Percentiles rank a stretch among this genome's conserved stretches.
These are phyloP conservation scores for Callyntrura sp. DNA, from an alignment of 2,888 invertebrate species.

Conservation along the genomic window DNA sequence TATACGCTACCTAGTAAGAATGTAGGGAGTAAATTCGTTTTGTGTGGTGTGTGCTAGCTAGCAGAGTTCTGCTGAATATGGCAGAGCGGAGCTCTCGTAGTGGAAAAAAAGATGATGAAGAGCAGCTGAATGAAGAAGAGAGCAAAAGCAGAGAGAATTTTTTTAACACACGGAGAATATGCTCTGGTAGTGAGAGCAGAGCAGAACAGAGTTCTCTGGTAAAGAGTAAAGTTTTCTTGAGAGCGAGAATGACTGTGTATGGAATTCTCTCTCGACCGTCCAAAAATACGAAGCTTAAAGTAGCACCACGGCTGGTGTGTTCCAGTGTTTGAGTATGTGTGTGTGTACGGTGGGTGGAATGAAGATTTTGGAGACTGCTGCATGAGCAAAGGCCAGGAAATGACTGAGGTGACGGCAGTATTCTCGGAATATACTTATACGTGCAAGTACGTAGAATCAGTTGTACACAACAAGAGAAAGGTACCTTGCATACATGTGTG, in stretches of 20 bases:
- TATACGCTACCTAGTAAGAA: too few relatives aligned
- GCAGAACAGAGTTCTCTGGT: neutral
- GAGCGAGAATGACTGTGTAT: too few relatives aligned
- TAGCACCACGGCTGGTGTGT: too few relatives aligned
- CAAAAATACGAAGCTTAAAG: too few relatives aligned
- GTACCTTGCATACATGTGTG: neutral
- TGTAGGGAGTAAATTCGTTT: neutral
- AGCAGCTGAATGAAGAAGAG: constrained; percentile 24
- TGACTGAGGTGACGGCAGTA: constrained; percentile 66
- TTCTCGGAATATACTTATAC: constrained; percentile 63
- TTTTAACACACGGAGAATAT: too few relatives aligned
- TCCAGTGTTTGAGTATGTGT: neutral
- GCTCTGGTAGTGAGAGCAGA: neutral
- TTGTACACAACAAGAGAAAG: too few relatives aligned
- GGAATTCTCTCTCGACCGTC: too few relatives aligned
- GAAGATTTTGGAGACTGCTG: constrained; percentile 21
- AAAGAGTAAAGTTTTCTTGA: constrained; percentile 11
- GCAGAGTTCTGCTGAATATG: too few relatives aligned
- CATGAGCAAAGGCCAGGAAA: constrained; percentile 72
- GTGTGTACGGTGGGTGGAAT: constrained; percentile 13
- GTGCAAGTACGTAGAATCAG: too few relatives aligned
- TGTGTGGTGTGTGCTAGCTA: too few relatives aligned
- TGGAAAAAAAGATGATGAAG: constrained; percentile 45
- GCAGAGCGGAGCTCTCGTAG: neutral
- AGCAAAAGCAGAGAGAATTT: too few relatives aligned